Percentiles rank a stretch among this genome's conserved stretches.
Evolutionary conservation across 53 echinoderm and acorn worm species (phyloP).

Genomic region (Holothuria scabra): DNA sequence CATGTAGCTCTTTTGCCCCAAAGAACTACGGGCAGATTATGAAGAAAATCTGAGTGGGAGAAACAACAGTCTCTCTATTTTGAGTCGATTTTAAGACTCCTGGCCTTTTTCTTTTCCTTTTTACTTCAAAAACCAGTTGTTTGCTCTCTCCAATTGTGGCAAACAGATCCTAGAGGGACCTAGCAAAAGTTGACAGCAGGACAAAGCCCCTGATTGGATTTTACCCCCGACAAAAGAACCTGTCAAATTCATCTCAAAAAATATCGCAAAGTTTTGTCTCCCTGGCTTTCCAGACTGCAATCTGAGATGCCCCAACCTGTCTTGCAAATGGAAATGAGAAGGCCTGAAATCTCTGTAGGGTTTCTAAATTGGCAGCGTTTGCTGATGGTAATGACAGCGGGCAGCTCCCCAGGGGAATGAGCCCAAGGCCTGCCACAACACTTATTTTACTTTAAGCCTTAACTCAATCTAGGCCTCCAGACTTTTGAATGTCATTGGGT

Average conservation of each 20-base stretch:
- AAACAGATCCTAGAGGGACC: slow-evolving; percentile 36
- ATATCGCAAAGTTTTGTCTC: slow-evolving; percentile 26
- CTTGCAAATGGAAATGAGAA: slow-evolving; percentile 48
- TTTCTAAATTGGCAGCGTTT: slow-evolving; percentile 52
- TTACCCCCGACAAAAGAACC: slow-evolving; percentile 52
- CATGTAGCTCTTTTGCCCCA: no score
- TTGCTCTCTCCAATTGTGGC: slow-evolving; percentile 36
- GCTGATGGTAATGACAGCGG: slow-evolving; percentile 46
- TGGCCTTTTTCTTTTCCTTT: background rate
- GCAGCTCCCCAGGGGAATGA: slow-evolving; percentile 27
- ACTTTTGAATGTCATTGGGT: slow-evolving; percentile 52
- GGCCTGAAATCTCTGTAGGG: slow-evolving; percentile 41
- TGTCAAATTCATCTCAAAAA: slow-evolving; percentile 47
- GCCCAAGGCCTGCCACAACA: slow-evolving; percentile 48
- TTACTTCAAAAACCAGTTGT: slow-evolving; percentile 19
- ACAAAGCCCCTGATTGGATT: slow-evolving; percentile 53
- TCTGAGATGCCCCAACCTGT: slow-evolving; percentile 45
- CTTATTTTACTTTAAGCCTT: slow-evolving; percentile 33
- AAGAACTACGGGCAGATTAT: no score
- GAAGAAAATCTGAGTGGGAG: no score
- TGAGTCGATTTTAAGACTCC: background rate
- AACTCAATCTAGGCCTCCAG: slow-evolving; percentile 50
- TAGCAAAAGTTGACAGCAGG: slow-evolving; percentile 31
- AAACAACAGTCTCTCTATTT: background rate
- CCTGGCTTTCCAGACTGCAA: slow-evolving; percentile 43